A percentile compares a stretch with the other conserved stretches of the same genome.
These are phyloP conservation scores for Nephotettix cincticeps DNA, from an alignment of 1,140 invertebrate species.

Conservation along the genomic window DNA sequence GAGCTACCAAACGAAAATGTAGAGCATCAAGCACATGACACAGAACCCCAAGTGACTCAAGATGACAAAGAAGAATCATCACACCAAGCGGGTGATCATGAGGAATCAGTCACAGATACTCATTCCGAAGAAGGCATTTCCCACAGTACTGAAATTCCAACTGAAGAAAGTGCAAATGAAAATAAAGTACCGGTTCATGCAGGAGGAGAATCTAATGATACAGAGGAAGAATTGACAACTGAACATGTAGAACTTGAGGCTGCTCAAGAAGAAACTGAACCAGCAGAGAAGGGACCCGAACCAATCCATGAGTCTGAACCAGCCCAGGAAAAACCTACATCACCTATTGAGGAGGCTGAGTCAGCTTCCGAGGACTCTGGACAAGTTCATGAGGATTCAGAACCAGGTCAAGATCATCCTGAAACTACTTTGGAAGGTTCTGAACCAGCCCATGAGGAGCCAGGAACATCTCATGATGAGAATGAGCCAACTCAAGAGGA, in stretches of 20 bases:
- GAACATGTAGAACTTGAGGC: neutral
- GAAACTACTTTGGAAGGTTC: conserved; percentile 34
- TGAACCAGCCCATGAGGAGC: conserved; percentile 26
- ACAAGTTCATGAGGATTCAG: conserved; percentile 24
- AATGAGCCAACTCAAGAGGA: conserved; percentile 33
- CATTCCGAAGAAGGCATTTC: too few species aligned
- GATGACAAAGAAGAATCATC: neutral
- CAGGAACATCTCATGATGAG: conserved; percentile 26
- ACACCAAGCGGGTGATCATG: neutral
- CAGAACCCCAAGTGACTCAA: too few species aligned
- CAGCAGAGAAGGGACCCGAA: too few species aligned
- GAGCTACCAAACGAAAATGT: neutral
- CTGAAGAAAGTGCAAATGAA: neutral
- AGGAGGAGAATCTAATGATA: conserved; percentile 21
- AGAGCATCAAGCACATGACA: neutral
- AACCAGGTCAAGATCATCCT: conserved; percentile 28
- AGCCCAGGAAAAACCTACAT: conserved; percentile 24
- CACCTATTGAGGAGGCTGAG: conserved; percentile 30
- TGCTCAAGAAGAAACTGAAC: neutral
- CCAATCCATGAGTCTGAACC: conserved; percentile 37
- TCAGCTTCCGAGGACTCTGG: conserved; percentile 9
- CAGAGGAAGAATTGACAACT: conserved; percentile 22
- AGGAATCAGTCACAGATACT: too few species aligned
- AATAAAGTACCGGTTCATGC: neutral
- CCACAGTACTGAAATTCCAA: too few species aligned